phyloP scores from a whole-genome alignment of 2,797 vertebrate genomes.

The Oophaga sylvatica region DNA sequence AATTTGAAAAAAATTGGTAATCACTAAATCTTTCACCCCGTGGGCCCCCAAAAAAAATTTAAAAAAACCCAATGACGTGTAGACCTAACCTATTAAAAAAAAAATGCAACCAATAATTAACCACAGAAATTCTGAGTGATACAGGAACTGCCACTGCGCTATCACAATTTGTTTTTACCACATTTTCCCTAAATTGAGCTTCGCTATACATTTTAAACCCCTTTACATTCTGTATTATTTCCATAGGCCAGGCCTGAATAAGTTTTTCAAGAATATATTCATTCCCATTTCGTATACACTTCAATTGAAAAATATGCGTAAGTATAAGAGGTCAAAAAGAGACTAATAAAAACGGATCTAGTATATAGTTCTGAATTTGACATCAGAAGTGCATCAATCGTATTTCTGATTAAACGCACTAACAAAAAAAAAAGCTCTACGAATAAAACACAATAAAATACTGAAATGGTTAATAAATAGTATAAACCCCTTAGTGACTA shows the following conservation, averaged over 20 bases:
- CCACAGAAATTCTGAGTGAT: background rate
- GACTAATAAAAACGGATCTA: background rate
- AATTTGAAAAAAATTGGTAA: too few species aligned
- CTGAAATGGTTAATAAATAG: background rate
- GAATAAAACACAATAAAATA: background rate
- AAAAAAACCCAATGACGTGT: conserved; percentile 8
- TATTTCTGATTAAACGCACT: background rate
- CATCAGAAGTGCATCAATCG: background rate
- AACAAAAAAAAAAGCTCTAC: background rate
- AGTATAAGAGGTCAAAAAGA: background rate
- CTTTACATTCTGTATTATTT: background rate
- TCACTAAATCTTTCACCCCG: too few species aligned
- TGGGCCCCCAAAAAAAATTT: too few species aligned
- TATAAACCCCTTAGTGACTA: too few species aligned
- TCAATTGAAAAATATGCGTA: too few species aligned
- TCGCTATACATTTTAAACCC: too few species aligned
- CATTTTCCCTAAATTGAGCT: too few species aligned
- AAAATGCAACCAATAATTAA: background rate
- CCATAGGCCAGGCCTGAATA: too few species aligned
- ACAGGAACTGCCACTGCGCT: background rate
- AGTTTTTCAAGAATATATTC: too few species aligned
- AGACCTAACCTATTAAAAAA: background rate
- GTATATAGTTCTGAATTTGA: background rate
- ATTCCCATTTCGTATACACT: background rate
- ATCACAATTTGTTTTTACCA: background rate